Evolutionary conservation across 2,113 vertebrate species (phyloP).

Genomic region (Aramus guarauna): DNA sequence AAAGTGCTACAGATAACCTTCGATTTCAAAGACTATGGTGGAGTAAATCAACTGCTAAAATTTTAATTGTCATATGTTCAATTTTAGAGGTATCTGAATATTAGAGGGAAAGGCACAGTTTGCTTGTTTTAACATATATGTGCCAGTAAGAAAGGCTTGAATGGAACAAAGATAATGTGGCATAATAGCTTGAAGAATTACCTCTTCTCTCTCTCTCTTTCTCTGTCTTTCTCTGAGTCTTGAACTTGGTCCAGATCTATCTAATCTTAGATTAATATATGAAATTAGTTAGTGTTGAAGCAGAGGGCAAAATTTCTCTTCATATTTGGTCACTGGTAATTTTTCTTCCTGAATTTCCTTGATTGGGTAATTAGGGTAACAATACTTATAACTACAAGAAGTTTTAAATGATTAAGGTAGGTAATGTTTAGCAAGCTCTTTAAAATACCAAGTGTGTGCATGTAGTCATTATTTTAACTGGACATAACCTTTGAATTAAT

Average conservation of each 20-base stretch:
- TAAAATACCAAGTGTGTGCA: neutral
- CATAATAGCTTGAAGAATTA: neutral
- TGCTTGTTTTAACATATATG: neutral
- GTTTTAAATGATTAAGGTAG: neutral
- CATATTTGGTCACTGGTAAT: neutral
- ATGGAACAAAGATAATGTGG: neutral
- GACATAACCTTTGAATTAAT: neutral
- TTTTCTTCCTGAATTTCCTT: neutral
- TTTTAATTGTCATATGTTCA: neutral
- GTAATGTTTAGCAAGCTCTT: neutral
- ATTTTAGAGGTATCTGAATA: neutral
- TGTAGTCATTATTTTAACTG: neutral
- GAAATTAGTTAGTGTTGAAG: neutral
- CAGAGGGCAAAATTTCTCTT: neutral
- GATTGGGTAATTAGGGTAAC: neutral
- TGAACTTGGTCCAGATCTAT: neutral
- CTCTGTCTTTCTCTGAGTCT: neutral
- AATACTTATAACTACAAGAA: neutral
- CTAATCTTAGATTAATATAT: neutral
- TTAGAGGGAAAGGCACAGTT: neutral
- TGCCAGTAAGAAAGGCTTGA: neutral
- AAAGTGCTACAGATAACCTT: neutral
- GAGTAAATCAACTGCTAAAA: neutral
- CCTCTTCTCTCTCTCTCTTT: neutral
- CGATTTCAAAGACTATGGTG: neutral